Percentiles rank a stretch among this genome's conserved stretches.
Conservation (phyloP, 2,797 vertebrate genomes). For the Scyliorhinus canicula region DNA sequence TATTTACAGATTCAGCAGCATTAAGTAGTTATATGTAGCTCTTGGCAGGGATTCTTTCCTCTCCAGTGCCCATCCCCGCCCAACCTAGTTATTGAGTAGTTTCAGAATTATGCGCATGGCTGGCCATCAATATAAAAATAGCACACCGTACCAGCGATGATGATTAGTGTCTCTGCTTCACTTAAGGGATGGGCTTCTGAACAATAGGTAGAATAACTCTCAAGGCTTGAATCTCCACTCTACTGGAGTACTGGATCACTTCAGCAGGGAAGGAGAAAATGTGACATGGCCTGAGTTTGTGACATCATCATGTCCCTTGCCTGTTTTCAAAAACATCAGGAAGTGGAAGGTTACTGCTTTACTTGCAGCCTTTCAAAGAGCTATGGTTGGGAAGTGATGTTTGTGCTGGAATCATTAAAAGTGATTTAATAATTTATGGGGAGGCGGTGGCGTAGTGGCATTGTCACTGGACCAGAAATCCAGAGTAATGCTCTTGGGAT, state of each 20-base stretch:
- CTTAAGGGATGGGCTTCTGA: conserved; percentile 7
- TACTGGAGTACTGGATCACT: background rate
- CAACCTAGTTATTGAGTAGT: conserved; percentile 18
- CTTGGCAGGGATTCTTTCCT: conserved; percentile 11
- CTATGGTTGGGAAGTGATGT: background rate
- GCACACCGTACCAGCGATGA: background rate
- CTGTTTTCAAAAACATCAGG: background rate
- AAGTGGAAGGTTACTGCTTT: background rate
- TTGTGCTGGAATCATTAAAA: background rate
- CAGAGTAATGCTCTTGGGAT: no score
- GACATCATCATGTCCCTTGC: background rate
- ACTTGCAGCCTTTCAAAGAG: background rate
- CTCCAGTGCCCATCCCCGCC: conserved; percentile 1
- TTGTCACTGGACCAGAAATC: no score
- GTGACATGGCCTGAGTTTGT: background rate
- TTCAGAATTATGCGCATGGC: conserved; percentile 27
- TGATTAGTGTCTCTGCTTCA: background rate
- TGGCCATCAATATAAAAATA: conserved; percentile 30
- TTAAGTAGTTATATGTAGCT: background rate
- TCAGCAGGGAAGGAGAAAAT: background rate
- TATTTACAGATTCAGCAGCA: background rate
- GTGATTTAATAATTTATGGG: no score
- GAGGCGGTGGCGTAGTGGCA: no score
- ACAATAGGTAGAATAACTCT: background rate
- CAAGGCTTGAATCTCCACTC: background rate